Percentiles rank a stretch among this genome's conserved stretches.
Evolutionary conservation across 2,113 vertebrate species (phyloP).

Genomic region (Apus apus): DNA sequence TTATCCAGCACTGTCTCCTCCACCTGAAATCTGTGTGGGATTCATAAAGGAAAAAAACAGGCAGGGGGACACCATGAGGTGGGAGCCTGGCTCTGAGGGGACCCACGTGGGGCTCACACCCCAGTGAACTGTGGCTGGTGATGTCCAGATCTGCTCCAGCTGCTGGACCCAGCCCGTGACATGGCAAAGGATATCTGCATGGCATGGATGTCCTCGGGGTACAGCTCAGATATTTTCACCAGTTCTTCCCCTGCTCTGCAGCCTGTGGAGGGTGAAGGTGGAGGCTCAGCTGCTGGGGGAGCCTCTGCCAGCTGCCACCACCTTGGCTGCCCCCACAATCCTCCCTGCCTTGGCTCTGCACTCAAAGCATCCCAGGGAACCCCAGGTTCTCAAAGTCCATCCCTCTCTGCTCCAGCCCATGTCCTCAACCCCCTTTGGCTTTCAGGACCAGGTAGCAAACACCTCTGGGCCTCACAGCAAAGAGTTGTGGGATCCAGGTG

Average conservation of each 20-base stretch:
- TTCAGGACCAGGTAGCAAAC: fast-evolving
- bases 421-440: fast-evolving
- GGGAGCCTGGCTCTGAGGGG: fast-evolving
- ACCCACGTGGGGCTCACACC: fast-evolving
- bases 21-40: constrained; percentile 86
- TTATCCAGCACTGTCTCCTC: constrained; percentile 78
- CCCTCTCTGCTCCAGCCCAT: background rate
- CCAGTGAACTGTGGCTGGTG: fast-evolving
- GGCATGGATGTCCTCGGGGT: constrained; percentile 88
- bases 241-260: constrained; percentile 69
- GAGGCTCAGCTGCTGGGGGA: background rate
- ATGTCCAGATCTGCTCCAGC: background rate
- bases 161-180: fast-evolving
- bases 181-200: constrained; percentile 91
- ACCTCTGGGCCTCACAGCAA: background rate
- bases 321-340: background rate
- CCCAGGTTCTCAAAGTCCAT: too few species aligned
- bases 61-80: background rate
- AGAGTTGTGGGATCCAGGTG: background rate
- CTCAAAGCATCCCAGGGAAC: too few species aligned
- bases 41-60: constrained; percentile 70
- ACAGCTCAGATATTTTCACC: constrained; percentile 78
- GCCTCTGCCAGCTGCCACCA: fast-evolving
- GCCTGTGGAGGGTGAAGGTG: constrained; percentile 66
- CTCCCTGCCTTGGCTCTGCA: background rate